phyloP scores from a whole-genome alignment of 1,140 invertebrate genomes.

The Orchesella cincta region DNA sequence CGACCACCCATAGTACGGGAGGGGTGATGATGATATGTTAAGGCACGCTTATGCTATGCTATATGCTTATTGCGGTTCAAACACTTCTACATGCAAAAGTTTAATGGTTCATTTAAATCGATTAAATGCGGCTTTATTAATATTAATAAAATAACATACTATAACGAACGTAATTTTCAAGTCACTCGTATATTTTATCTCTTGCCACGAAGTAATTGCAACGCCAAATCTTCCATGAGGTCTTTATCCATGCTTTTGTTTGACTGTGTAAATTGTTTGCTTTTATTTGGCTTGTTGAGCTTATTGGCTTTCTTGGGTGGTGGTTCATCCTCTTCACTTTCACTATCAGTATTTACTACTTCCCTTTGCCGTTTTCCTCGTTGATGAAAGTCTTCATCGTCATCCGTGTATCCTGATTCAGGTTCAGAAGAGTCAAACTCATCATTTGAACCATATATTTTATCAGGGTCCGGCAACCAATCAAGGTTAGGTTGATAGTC shows the following conservation, averaged over 20 bases:
- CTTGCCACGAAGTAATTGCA: constrained; percentile 34
- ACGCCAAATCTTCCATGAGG: constrained; percentile 46
- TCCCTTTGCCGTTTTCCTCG: neutral
- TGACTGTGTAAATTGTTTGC: neutral
- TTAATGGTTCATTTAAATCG: too few species aligned
- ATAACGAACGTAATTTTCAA: neutral
- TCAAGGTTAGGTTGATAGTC: constrained; percentile 70
- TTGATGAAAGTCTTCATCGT: neutral
- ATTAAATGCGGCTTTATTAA: too few species aligned
- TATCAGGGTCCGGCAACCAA: constrained; percentile 81
- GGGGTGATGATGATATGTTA: too few species aligned
- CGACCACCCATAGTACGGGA: too few species aligned
- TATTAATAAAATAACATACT: neutral
- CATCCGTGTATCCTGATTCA: neutral
- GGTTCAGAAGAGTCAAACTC: constrained; percentile 34
- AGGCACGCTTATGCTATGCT: too few species aligned
- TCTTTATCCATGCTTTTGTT: constrained; percentile 12
- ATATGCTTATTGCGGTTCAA: too few species aligned
- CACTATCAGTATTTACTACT: constrained; percentile 35
- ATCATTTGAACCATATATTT: constrained; percentile 63
- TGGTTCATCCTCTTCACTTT: constrained; percentile 29
- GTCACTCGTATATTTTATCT: neutral
- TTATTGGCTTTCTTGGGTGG: neutral
- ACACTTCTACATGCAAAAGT: too few species aligned
- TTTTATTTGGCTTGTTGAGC: neutral